These are phyloP conservation scores for Eutrigla gurnardus DNA, from an alignment of 2,797 vertebrate genomes.

Conservation along the genomic window DNA sequence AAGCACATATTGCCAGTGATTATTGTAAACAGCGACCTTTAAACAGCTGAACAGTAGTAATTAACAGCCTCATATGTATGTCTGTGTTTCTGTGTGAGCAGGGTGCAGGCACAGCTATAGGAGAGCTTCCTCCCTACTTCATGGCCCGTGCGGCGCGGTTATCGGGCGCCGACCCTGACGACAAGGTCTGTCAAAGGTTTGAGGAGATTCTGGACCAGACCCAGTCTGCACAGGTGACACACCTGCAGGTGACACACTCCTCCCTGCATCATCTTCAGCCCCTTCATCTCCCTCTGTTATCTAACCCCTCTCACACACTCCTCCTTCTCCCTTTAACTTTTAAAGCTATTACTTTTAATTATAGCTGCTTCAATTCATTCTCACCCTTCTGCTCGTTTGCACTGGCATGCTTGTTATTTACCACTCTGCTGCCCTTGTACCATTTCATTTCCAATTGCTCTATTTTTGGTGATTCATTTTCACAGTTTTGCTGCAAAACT, in stretches of 20 bases:
- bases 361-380: background rate
- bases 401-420: background rate
- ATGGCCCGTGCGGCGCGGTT: constrained; percentile 94
- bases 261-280: background rate
- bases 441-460: background rate
- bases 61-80: constrained; percentile 17
- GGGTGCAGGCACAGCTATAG: constrained; percentile 91
- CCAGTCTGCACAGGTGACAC: constrained; percentile 88
- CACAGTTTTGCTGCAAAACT: background rate
- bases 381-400: background rate
- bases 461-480: background rate
- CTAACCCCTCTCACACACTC: background rate
- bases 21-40: background rate
- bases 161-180: constrained; percentile 90
- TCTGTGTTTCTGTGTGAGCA: constrained; percentile 58
- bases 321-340: background rate
- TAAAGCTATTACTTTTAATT: background rate
- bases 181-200: constrained; percentile 87
- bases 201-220: constrained; percentile 94
- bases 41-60: constrained; percentile 21
- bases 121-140: constrained; percentile 94
- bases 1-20: background rate
- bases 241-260: constrained; percentile 83
- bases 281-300: constrained; percentile 6
- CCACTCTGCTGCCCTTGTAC: background rate